Base-by-base conservation (phyloP, 2,113 vertebrate genomes). In the Loxodonta africana region DNA sequence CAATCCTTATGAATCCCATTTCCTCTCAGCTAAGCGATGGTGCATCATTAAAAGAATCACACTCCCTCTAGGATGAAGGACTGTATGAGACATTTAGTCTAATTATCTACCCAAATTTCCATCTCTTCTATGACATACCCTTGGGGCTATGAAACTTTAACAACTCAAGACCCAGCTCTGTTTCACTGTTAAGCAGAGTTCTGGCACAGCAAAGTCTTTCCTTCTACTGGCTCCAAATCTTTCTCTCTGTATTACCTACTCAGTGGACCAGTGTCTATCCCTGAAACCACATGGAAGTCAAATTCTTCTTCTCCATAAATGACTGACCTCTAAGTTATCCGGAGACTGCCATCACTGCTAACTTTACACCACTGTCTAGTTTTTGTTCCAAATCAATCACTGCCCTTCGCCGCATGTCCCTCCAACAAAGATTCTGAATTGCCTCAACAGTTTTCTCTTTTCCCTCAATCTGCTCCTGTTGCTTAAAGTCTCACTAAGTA, bases 1-100 rank as follows among this genome's bases (percentile, higher is more conserved):
- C n/a, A 83, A 76, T 92, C 63, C 63, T 95, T 87, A 41, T 88
- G 74, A 95, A 94, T 53, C 46, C 28, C 41, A 73, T 91, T 53
- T 46, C 33, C 63, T 92, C n/a, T 81, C 11, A 53, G 23, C n/a
- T 63, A 30, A 88, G 20, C 46, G 41, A 76, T 53, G 10, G 69
- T 83, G n/a, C 85, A 65, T 93, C 62, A 78, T 67, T 53, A 81
- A 81, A 91, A 48, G 20, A 74, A 51, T 91, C 51, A 77, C 69
- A 91, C 21, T 18, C 12, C 44, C 21, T 83, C 46, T 21, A 67
- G 37, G 17, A 57, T 37, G 8, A 18, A 85, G n/a, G 25, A 85
- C 46, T 69, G 21, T 76, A 87, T 2, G 80, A 37, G 21, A 18
- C 69, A 57, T 44, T 88, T 81, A 57, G 8, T 44, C 46, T 95